Evolutionary conservation across 1,140 invertebrate species (phyloP).

Genomic region (Temnothorax longispinosus): DNA sequence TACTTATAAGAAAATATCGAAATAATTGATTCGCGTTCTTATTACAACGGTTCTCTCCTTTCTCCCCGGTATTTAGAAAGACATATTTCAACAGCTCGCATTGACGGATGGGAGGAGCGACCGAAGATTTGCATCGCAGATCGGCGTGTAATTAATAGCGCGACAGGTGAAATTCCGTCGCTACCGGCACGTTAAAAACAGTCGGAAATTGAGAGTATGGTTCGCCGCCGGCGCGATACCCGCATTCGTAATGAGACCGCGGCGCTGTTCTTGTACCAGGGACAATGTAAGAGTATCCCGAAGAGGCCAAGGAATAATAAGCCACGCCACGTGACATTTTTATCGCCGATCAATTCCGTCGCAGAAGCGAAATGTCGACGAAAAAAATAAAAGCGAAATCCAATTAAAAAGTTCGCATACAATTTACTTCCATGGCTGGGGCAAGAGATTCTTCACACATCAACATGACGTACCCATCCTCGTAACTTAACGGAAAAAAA

Average conservation of each 20-base stretch:
- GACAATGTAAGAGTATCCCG: neutral
- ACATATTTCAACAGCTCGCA: neutral
- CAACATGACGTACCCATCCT: neutral
- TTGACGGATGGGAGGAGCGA: neutral
- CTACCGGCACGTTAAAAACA: neutral
- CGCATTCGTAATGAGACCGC: neutral
- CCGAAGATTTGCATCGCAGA: neutral
- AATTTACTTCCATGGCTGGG: neutral
- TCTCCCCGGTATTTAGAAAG: neutral
- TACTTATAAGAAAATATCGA: neutral
- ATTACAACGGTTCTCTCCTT: neutral
- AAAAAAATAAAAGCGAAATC: neutral
- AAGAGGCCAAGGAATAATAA: conserved; percentile 13
- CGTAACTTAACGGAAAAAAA: neutral
- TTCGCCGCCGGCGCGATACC: neutral
- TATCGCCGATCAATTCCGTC: neutral
- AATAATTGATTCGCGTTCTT: conserved; percentile 6
- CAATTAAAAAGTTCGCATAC: neutral
- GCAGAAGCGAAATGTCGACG: neutral
- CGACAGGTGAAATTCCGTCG: neutral
- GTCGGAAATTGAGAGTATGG: neutral
- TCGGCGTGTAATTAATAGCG: conserved; percentile 14
- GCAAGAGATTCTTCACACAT: neutral
- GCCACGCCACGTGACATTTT: neutral
- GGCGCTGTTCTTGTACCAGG: neutral